These are phyloP conservation scores for Ectemnius continuus DNA, from an alignment of 2,888 invertebrate species.

Conservation along the genomic window DNA sequence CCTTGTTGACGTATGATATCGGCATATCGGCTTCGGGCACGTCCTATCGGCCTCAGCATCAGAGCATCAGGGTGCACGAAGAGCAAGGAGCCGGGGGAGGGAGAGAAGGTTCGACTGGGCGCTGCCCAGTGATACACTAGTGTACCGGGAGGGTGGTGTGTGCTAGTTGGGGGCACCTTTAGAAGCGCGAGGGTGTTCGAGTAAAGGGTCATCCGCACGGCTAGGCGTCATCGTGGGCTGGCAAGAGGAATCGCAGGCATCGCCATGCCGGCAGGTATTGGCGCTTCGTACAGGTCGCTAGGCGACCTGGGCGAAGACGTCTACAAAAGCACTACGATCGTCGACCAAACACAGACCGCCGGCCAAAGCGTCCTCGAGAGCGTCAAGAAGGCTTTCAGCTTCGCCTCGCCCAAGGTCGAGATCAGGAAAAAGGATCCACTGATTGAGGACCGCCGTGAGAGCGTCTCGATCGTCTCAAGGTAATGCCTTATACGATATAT, in stretches of 20 bases:
- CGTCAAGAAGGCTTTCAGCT: slow-evolving; percentile 82
- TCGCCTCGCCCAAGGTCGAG: slow-evolving; percentile 77
- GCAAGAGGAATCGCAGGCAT: slow-evolving; percentile 28
- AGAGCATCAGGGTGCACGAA: slow-evolving; percentile 17
- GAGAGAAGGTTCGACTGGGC: not conserved
- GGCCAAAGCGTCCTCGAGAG: slow-evolving; percentile 81
- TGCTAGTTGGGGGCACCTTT: not conserved
- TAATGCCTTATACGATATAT: slow-evolving; percentile 63
- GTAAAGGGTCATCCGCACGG: slow-evolving; percentile 45
- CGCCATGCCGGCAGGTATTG: slow-evolving; percentile 83
- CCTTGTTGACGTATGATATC: slow-evolving; percentile 74
- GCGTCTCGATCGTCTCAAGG: slow-evolving; percentile 77
- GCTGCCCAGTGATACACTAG: not conserved
- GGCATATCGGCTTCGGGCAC: slow-evolving; percentile 72
- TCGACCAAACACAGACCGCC: slow-evolving; percentile 79
- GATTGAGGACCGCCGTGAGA: slow-evolving; percentile 75
- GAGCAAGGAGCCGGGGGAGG: slow-evolving; percentile 11
- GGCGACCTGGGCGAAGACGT: slow-evolving; percentile 81
- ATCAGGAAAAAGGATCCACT: slow-evolving; percentile 75
- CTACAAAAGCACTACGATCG: slow-evolving; percentile 82
- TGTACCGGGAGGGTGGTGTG: slow-evolving; percentile 10
- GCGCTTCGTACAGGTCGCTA: slow-evolving; percentile 83
- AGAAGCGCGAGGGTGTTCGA: slow-evolving; percentile 29
- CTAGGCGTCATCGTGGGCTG: slow-evolving; percentile 52
- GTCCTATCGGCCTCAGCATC: slow-evolving; percentile 51